Evolutionary conservation across 2,888 invertebrate species (phyloP).

Genomic region (Halictus quadricinctus): DNA sequence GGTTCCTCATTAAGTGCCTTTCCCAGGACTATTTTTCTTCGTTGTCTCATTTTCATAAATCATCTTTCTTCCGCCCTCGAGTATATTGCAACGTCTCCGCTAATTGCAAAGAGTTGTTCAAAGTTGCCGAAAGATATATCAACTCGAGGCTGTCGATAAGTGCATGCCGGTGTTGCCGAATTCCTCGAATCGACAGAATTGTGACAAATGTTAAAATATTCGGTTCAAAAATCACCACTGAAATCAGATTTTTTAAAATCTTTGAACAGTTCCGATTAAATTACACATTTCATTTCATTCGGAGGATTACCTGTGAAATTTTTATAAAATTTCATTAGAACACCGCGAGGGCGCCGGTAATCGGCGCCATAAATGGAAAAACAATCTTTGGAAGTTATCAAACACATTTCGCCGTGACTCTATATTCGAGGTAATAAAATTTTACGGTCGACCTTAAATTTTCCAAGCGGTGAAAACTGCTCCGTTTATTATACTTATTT

Average conservation of each 20-base stretch:
- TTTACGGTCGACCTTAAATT: slow-evolving; percentile 36
- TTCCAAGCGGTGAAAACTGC: slow-evolving; percentile 22
- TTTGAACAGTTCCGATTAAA: background rate
- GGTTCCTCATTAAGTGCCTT: background rate
- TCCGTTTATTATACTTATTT: slow-evolving; percentile 32
- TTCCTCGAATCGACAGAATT: too few relatives aligned
- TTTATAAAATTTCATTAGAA: background rate
- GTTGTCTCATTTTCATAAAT: background rate
- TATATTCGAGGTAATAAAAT: slow-evolving; percentile 26
- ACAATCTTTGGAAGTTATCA: slow-evolving; percentile 14
- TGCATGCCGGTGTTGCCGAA: too few relatives aligned
- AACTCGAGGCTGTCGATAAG: too few relatives aligned
- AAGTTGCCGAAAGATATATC: too few relatives aligned
- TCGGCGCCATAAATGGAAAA: background rate
- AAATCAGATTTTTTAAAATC: background rate
- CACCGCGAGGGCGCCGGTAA: background rate
- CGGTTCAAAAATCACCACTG: too few relatives aligned
- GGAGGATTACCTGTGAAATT: background rate
- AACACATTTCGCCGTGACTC: background rate
- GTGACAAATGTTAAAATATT: too few relatives aligned
- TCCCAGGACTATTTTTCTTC: background rate
- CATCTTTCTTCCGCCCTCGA: background rate
- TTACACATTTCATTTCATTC: background rate
- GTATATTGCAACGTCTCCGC: background rate
- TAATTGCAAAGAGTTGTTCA: background rate